Base-by-base conservation (phyloP, 2,888 invertebrate species). In the Antheraea assamensis region DNA sequence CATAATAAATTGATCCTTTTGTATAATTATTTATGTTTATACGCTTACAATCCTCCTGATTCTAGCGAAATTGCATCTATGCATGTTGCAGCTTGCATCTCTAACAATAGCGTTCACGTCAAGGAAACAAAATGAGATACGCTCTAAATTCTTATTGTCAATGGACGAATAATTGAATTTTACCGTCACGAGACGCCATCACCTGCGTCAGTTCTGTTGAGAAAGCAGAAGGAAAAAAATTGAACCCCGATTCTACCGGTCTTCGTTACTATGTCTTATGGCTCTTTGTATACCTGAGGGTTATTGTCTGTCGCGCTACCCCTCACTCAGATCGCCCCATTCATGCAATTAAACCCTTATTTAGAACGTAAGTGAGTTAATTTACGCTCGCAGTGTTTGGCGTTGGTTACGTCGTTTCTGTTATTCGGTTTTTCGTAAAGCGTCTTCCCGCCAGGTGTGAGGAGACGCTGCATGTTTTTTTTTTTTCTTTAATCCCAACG, bases 211-310 rank as follows among this genome's bases (percentile, higher is more conserved):
- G 80, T 42, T n/a, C n/a, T 42, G 42, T 82, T 80, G 80, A 82
- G 77, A 77, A 76, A 73, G 74, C 77, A 82, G 81, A 86, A 88
- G 42, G 42, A 88, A 88, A 88, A 86, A 89, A 91, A 83, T 83
- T 81, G 88, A 87, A 88, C 89, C 92, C 90, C 86, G 82, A 86
- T 85, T 88, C 87, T 92, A 90, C 90, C 89, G 88, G 89, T 87
- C 91, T 89, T 90, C 90, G 92, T 91, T 90, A 92, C 91, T 90
- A 91, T 91, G 91, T 92, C 91, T 93, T 92, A 92, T 87, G 81
- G 42, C 84, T 83, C 83, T 85, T 89, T 91, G 83, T 84, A 78
- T 78, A 82, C 81, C 81, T 84, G 85, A 86, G 82, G 78, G n/a
- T 83, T 82, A 89, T 91, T 92, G 90, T 91, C 86, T 81, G 83